phyloP scores from a whole-genome alignment of 2,888 invertebrate genomes.

The Nasonovia ribisnigri region DNA sequence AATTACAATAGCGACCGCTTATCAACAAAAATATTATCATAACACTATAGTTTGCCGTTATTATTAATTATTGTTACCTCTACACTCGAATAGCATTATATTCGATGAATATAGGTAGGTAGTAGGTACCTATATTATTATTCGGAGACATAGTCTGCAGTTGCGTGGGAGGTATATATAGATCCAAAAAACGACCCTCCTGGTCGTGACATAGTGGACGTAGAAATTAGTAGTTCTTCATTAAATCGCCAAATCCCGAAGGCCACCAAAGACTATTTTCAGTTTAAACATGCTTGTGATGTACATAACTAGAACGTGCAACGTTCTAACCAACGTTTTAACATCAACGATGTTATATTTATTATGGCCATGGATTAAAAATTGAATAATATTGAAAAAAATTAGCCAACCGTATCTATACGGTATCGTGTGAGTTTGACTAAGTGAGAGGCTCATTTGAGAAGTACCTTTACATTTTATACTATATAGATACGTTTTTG shows the following conservation, averaged over 20 bases:
- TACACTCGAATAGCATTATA: neutral
- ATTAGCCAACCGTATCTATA: conserved; percentile 23
- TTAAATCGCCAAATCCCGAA: conserved; percentile 2
- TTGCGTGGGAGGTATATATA: neutral
- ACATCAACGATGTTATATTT: conserved; percentile 3
- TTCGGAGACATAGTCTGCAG: neutral
- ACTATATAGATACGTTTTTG: neutral
- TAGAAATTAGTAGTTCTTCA: neutral
- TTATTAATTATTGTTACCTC: neutral
- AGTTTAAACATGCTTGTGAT: neutral
- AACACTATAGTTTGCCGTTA: neutral
- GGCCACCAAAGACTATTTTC: neutral
- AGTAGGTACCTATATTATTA: neutral
- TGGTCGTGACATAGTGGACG: neutral
- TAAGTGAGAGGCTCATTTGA: conserved; percentile 38
- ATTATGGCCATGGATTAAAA: neutral
- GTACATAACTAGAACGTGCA: neutral
- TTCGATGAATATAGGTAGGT: neutral
- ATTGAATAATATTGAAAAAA: conserved; percentile 42
- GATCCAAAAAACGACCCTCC: neutral
- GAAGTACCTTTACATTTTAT: neutral
- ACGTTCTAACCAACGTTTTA: neutral
- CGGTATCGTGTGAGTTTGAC: conserved; percentile 24
- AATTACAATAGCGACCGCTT: neutral
- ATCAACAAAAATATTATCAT: neutral